A percentile compares a stretch with the other conserved stretches of the same genome.
Conservation (phyloP, 2,888 invertebrate genomes). For the Aleiodes alternator region DNA sequence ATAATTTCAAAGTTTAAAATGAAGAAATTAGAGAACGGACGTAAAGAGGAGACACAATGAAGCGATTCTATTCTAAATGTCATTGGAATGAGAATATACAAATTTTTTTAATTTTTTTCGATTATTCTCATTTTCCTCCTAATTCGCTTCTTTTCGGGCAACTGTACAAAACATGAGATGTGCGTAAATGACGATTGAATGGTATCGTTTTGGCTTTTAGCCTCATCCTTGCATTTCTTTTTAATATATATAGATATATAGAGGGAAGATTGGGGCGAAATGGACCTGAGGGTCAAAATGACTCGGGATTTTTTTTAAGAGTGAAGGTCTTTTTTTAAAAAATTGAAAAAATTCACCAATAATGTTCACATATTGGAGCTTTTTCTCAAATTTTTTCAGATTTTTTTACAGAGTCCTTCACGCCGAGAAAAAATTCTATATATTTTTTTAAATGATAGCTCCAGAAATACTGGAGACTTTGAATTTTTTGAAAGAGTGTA, state of each 20-base stretch:
- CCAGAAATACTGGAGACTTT: too few species aligned
- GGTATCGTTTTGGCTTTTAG: not conserved
- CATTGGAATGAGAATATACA: not conserved
- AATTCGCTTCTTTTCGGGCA: not conserved
- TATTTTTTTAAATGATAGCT: too few species aligned
- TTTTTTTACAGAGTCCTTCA: too few species aligned
- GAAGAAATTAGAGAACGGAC: not conserved
- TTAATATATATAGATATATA: slow-evolving; percentile 2
- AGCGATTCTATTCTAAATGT: not conserved
- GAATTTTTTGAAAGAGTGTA: too few species aligned
- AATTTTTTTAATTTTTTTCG: not conserved
- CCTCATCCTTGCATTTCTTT: slow-evolving; percentile 31
- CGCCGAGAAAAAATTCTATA: too few species aligned
- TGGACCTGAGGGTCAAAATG: too few species aligned
- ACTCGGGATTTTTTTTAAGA: too few species aligned
- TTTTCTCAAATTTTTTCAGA: too few species aligned
- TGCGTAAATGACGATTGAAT: slow-evolving; percentile 29
- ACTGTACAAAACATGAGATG: slow-evolving; percentile 21
- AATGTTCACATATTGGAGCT: too few species aligned
- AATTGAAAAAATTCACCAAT: too few species aligned
- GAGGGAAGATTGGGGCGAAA: too few species aligned
- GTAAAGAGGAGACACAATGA: not conserved
- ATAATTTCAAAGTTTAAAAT: not conserved
- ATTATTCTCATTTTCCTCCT: not conserved
- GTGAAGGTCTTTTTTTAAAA: too few species aligned